phyloP scores from a whole-genome alignment of 2,888 invertebrate genomes.

The Emmelina monodactyla region DNA sequence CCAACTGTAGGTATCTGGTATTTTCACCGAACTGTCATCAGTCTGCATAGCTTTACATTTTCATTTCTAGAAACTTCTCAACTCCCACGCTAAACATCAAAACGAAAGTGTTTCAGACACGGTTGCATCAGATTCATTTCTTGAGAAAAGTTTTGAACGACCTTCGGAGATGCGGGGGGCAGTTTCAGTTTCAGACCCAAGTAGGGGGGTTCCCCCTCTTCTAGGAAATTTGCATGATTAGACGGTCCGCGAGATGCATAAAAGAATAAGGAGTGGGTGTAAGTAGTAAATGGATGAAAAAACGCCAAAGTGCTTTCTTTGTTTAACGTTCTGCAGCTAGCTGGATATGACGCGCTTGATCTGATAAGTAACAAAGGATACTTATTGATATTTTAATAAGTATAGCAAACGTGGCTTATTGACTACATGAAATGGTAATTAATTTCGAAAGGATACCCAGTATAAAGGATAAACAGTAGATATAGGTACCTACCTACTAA shows the following conservation, averaged over 20 bases:
- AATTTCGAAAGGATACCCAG: too few relatives aligned
- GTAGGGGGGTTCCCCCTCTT: conserved; percentile 10
- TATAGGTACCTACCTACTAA: too few relatives aligned
- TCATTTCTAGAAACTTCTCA: background rate
- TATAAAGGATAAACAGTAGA: too few relatives aligned
- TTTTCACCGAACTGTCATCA: too few relatives aligned
- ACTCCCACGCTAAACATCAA: conserved; percentile 21
- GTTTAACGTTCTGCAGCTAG: too few relatives aligned
- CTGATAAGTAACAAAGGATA: too few relatives aligned
- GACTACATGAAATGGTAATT: too few relatives aligned
- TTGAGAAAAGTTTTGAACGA: conserved; percentile 56
- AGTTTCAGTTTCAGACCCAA: conserved; percentile 48
- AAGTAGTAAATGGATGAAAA: background rate
- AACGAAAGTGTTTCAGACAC: conserved; percentile 52
- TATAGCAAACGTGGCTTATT: too few relatives aligned
- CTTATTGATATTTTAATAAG: too few relatives aligned
- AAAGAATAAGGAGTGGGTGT: conserved; percentile 24
- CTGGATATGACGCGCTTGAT: too few relatives aligned
- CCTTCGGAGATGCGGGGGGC: conserved; percentile 43
- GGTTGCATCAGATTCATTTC: conserved; percentile 46
- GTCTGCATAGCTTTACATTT: too few relatives aligned
- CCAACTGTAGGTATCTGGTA: too few relatives aligned
- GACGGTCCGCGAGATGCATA: conserved; percentile 40
- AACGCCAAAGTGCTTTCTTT: background rate
- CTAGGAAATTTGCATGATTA: conserved; percentile 55